A percentile compares a stretch with the other conserved stretches of the same genome.
phyloP scores from a whole-genome alignment of 2,113 vertebrate species.

The Asarcornis scutulata region DNA sequence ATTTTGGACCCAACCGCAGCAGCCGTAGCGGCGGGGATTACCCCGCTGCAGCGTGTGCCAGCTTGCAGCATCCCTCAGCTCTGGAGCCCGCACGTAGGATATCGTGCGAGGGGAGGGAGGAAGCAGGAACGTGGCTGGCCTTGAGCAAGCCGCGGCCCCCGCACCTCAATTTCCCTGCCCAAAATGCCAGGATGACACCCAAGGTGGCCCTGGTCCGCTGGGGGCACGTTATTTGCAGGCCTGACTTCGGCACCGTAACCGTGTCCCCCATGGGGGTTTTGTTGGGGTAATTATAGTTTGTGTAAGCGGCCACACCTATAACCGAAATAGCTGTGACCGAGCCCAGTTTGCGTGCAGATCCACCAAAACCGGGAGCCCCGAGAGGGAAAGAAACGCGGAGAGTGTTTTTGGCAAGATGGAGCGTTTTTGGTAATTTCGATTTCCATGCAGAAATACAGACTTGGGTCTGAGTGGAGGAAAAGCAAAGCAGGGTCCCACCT shows the following conservation, averaged over 20 bases:
- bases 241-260: not conserved
- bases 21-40: not conserved
- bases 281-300: not conserved
- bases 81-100: not conserved
- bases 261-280: not conserved
- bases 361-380: rapidly evolving
- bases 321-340: not conserved
- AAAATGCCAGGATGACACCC: rapidly evolving
- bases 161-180: not conserved
- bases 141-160: not conserved
- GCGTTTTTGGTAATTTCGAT: rapidly evolving
- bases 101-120: not conserved
- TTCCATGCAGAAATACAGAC: rapidly evolving
- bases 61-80: not conserved
- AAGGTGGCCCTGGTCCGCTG: rapidly evolving
- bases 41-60: not conserved
- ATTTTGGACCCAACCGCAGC: rapidly evolving
- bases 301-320: not conserved
- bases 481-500: rapidly evolving
- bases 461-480: not conserved
- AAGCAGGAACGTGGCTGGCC: not conserved
- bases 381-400: not conserved
- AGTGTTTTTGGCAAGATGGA: rapidly evolving
- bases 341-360: not conserved
- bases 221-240: rapidly evolving